Conservation (phyloP, 2,113 vertebrate species). For the Cichladusa arquata region DNA sequence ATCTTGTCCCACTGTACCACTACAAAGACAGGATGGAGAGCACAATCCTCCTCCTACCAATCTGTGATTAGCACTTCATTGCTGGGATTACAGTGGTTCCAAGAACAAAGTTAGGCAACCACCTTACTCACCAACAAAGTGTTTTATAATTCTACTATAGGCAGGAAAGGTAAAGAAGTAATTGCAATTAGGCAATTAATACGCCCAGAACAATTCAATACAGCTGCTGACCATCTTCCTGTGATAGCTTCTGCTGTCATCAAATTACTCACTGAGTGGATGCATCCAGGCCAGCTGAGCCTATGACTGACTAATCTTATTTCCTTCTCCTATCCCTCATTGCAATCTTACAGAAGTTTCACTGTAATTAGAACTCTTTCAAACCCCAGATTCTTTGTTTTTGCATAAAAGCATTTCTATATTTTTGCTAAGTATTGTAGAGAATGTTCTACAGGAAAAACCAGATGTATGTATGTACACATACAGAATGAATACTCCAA, state of each 20-base stretch:
- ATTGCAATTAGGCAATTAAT: slow-evolving; percentile 6
- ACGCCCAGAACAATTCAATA: background rate
- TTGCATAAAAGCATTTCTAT: background rate
- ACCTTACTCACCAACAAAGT: background rate
- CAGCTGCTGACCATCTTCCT: slow-evolving; percentile 3
- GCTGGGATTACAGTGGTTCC: background rate
- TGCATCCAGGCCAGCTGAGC: background rate
- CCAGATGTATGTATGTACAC: rapidly evolving
- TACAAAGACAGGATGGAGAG: too few relatives aligned
- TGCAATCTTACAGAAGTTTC: background rate
- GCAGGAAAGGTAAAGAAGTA: background rate
- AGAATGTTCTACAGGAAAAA: background rate
- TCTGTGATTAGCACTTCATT: too few relatives aligned
- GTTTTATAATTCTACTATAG: background rate
- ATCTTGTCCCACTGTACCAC: too few relatives aligned
- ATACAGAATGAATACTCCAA: background rate
- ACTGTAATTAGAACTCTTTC: background rate
- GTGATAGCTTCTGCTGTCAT: slow-evolving; percentile 5
- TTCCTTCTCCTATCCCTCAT: background rate
- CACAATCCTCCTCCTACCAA: too few relatives aligned
- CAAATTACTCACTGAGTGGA: background rate
- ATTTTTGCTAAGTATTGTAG: background rate
- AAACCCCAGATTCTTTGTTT: background rate
- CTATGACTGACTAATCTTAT: slow-evolving; percentile 25
- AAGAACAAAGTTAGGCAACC: background rate